These are phyloP conservation scores for Hyles vespertilio DNA, from an alignment of 1,140 invertebrate genomes.

Conservation along the genomic window DNA sequence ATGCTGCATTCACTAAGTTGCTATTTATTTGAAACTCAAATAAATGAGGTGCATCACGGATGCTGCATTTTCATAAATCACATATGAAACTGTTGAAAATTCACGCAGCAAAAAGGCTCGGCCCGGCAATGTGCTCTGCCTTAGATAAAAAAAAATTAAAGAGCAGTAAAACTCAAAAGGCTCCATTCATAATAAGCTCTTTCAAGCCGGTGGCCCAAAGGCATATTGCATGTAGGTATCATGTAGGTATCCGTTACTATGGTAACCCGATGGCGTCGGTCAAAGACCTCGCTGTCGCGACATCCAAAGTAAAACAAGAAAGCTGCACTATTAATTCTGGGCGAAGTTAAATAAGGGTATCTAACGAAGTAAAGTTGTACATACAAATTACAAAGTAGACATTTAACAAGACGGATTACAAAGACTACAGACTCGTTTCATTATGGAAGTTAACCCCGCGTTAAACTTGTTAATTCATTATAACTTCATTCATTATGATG, in stretches of 20 bases:
- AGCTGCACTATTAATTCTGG: constrained; percentile 55
- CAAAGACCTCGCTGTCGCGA: constrained; percentile 62
- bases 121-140: neutral
- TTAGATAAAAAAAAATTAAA: constrained; percentile 23
- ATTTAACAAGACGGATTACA: constrained; percentile 21
- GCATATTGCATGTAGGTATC: constrained; percentile 32
- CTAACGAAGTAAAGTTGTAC: constrained; percentile 20
- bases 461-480: constrained; percentile 45
- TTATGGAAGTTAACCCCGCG: constrained; percentile 27
- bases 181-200: constrained; percentile 34
- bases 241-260: constrained; percentile 56
- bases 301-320: constrained; percentile 64
- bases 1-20: too few relatives aligned
- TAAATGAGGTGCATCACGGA: too few relatives aligned
- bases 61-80: too few relatives aligned
- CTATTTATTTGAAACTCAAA: too few relatives aligned
- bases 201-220: constrained; percentile 22
- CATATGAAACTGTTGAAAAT: too few relatives aligned
- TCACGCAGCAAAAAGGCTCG: too few relatives aligned
- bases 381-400: constrained; percentile 21
- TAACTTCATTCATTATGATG: constrained; percentile 44
- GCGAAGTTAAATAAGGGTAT: constrained; percentile 52
- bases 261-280: constrained; percentile 53
- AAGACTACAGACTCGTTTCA: constrained; percentile 24
- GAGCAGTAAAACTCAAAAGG: constrained; percentile 25